These are phyloP conservation scores for Asteroscopus sphinx DNA, from an alignment of 2,888 invertebrate species.

Conservation along the genomic window DNA sequence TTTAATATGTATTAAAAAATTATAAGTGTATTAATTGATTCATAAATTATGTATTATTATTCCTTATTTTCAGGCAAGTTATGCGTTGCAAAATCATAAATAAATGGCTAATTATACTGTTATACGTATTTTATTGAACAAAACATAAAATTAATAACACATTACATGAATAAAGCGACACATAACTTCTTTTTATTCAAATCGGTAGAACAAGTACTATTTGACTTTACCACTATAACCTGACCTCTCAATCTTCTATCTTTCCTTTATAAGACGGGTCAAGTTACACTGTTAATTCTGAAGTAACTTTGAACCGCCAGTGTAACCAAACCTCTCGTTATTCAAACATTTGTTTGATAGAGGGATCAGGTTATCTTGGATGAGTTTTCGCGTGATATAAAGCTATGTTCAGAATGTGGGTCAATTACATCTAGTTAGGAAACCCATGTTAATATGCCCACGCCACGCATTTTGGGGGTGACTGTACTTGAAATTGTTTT, in stretches of 20 bases:
- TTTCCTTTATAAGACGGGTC: not conserved
- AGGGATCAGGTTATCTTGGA: not conserved
- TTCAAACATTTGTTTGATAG: not conserved
- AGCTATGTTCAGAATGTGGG: constrained; percentile 47
- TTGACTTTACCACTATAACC: not conserved
- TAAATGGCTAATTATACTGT: not conserved
- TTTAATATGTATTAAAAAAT: too few species aligned
- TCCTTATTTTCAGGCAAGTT: too few species aligned
- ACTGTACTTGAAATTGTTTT: constrained; percentile 52
- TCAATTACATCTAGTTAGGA: constrained; percentile 49
- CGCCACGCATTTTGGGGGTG: constrained; percentile 61
- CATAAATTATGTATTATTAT: too few species aligned
- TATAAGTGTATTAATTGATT: too few species aligned
- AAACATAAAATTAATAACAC: constrained; percentile 36
- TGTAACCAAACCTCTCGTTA: not conserved
- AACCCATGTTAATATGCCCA: constrained; percentile 58
- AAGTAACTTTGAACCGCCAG: constrained; percentile 6
- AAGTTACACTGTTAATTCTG: not conserved
- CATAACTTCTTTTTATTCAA: constrained; percentile 45
- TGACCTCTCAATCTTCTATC: not conserved
- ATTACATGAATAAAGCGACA: constrained; percentile 31
- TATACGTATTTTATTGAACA: constrained; percentile 11
- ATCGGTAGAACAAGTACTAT: constrained; percentile 27
- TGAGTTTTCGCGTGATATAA: constrained; percentile 50
- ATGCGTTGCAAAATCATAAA: not conserved